Percentiles rank a stretch among this genome's conserved stretches.
Conservation (phyloP, 2,113 vertebrate genomes). For the Lanius collurio region DNA sequence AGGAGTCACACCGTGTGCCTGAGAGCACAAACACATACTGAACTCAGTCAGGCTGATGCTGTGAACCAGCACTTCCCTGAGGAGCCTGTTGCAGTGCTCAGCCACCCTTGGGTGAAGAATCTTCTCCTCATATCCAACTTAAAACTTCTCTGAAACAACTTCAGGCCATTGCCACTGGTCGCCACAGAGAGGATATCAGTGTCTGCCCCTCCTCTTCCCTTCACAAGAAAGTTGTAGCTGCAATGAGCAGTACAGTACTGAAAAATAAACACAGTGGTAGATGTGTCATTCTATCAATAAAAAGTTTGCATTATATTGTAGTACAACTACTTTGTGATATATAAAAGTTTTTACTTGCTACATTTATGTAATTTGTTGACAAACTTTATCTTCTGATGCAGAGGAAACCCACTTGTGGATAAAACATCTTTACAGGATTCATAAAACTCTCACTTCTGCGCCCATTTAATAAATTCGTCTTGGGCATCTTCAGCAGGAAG, state of each 20-base stretch:
- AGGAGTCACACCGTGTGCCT: neutral
- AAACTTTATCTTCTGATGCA: neutral
- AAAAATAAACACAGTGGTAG: neutral
- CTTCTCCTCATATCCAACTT: neutral
- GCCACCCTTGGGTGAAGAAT: neutral
- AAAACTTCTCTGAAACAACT: neutral
- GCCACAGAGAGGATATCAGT: neutral
- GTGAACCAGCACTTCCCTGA: neutral
- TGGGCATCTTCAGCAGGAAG: neutral
- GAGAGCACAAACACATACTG: neutral
- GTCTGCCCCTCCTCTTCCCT: neutral
- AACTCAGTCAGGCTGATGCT: neutral
- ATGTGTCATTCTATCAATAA: neutral
- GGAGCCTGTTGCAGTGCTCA: neutral
- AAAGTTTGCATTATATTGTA: neutral
- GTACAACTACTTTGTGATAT: neutral
- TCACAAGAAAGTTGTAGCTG: neutral
- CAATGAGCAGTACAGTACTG: neutral
- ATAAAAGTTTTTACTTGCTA: neutral
- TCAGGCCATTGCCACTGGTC: neutral
- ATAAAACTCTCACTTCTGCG: fast-evolving
- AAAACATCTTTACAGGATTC: neutral
- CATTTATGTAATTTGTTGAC: neutral
- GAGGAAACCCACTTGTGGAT: neutral
- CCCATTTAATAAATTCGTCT: neutral